Evolutionary conservation across 2,113 vertebrate species (phyloP), one percentile per base, ranked within the genome.

Genomic region (Calidris pygmaea): DNA sequence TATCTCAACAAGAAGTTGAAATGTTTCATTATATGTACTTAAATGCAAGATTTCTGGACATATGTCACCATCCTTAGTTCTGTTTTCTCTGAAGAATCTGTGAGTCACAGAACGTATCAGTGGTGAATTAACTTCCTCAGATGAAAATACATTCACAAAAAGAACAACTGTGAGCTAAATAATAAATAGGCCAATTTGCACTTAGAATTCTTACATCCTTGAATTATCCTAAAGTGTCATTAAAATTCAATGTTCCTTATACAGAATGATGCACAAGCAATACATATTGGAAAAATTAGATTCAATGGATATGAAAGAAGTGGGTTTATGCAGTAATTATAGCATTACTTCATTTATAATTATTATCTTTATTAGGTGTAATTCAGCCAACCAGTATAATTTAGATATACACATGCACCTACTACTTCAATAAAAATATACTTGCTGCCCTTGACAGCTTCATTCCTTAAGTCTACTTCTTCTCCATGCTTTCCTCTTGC

Each of bases 121-220:
- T 59, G 34, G 27, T 76, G 41, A 86, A 86, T 86, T 92, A 62
- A 70, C 84, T 87, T 95, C 43, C 43, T 27, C n/a, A 63, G 39
- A 83, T 37, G 58, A 92, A 83, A 88, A 89, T 67, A 91, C 79
- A 68, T 82, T 86, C 67, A 60, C 30, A n/a, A 58, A 67, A 82
- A 95, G 37, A 79, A 79, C 18, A 85, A 96, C 53, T 76, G 23
- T 67, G 53, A 90, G 12, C 73, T 85, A 73, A 76, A 85, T 85
- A 95, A 90, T 85, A 90, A 96, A 86, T 79, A 91, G 48, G 8
- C 45, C 15, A 91, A 74, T 93, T 94, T 93, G 5, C n/a, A 80
- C 37, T 93, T 20, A 10, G 78, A 65, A 89, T 83, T 92, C 50
- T 80, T 86, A 12, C 14, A 48, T 85, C 35, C 41, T 87, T 75